Evolutionary conservation across 2,888 invertebrate species (phyloP), one percentile per base, ranked within the genome.

Genomic region (Polyommatus icarus): DNA sequence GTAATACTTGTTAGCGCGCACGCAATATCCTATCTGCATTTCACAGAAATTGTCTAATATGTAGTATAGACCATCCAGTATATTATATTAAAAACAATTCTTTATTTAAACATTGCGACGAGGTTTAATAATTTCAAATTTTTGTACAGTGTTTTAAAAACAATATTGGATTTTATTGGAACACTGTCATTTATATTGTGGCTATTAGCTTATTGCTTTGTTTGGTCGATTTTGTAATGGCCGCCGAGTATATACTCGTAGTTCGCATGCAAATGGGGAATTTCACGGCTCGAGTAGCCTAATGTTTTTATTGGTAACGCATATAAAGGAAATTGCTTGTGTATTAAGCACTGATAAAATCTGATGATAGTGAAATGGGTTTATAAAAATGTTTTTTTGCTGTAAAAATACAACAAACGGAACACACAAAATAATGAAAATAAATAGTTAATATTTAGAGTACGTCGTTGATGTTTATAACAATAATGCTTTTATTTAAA

Each of bases 231-330:
- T 77, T 77, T 77, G 71, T 77, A 71, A 77, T 72, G 71, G 77
- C 77, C 71, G 32, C 50, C 54, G 71, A 32, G 54, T 77, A 71
- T 12, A 50, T 50, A 46, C 3, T 46, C 40, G 40, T n/a, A 32
- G 77, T 54, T 77, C 76, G 61, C 77, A 80, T 80, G 79, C 78
- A 82, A 84, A 83, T 80, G 82, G 81, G 77, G 76, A 81, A 84
- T 84, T 84, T 83, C 82, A 84, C 88, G 86, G 84, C 78, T 80
- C 85, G 83, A 81, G 83, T 83, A 84, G 81, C 85, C 86, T 87
- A 87, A 88, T 88, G 88, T 86, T 87, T 88, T 86, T 86, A 88
- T 87, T 88, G 85, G 82, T 82, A 85, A 83, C 82, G 81, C 83
- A 86, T 82, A 83, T 83, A 81, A 82, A 84, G 84, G 83, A 86